A percentile compares a stretch with the other conserved stretches of the same genome.
phyloP scores from a whole-genome alignment of 2,113 vertebrate genomes.

The Spilogale gracilis region DNA sequence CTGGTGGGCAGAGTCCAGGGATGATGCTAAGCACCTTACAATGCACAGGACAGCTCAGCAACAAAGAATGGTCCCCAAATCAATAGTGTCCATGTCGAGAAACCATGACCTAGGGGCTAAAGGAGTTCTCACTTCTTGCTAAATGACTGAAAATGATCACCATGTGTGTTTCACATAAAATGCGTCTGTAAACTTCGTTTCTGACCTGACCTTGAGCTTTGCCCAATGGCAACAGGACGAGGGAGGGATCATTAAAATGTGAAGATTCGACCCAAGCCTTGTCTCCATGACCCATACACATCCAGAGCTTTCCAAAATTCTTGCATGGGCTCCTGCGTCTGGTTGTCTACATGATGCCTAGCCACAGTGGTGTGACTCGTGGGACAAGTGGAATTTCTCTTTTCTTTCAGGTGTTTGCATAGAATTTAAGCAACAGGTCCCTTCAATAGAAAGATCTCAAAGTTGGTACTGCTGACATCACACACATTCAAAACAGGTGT shows the following conservation, averaged over 20 bases:
- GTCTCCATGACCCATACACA: neutral
- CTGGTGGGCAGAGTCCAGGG: neutral
- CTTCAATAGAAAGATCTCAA: conserved; percentile 6
- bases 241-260: neutral
- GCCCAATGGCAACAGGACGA: neutral
- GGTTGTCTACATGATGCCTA: neutral
- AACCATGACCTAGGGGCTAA: neutral
- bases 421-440: conserved; percentile 5
- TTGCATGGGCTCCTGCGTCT: neutral
- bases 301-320: neutral
- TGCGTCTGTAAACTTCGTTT: neutral
- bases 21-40: too few relatives aligned
- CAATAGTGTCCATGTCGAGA: neutral
- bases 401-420: neutral
- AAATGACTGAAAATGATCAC: neutral
- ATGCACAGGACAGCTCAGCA: neutral
- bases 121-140: neutral
- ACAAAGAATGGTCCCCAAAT: neutral
- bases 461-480: neutral
- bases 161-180: neutral
- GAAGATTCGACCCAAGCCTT: neutral
- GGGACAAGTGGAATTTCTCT: neutral
- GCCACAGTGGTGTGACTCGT: neutral
- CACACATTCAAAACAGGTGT: neutral
- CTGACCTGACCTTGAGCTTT: neutral